Conservation (phyloP, 1,140 invertebrate species). For the Drosophila ohnishii region DNA sequence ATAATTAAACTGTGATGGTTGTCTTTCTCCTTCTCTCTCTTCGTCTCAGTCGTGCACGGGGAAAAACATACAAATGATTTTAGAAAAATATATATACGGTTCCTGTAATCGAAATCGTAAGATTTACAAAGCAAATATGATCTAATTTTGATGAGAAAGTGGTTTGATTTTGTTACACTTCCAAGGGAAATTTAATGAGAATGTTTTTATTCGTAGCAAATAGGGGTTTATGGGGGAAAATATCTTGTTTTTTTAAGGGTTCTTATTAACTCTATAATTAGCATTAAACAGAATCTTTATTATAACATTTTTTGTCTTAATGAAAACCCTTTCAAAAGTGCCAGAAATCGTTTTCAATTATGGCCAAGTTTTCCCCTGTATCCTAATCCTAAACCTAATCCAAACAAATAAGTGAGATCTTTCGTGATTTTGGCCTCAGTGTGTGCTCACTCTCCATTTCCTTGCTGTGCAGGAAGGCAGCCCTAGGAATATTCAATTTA, state of each 20-base stretch:
- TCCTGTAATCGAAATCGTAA: background rate
- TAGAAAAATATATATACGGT: background rate
- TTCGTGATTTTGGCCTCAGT: conserved; percentile 8
- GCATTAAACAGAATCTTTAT: too few relatives aligned
- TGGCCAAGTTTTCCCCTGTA: background rate
- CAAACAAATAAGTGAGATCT: background rate
- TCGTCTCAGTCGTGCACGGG: background rate
- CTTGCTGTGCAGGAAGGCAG: conserved; percentile 12
- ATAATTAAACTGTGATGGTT: conserved; percentile 79
- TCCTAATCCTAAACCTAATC: too few relatives aligned
- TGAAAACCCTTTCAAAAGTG: background rate
- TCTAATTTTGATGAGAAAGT: background rate
- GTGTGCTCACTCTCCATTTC: conserved; percentile 1
- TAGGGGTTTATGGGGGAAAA: background rate
- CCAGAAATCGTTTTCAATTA: background rate
- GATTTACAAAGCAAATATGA: conserved; percentile 6
- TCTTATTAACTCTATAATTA: too few relatives aligned
- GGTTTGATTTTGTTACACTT: background rate
- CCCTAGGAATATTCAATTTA: conserved; percentile 67
- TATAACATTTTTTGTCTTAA: too few relatives aligned
- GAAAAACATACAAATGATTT: conserved; percentile 8
- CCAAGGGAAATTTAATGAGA: background rate
- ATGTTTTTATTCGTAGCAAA: too few relatives aligned
- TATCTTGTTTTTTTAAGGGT: background rate
- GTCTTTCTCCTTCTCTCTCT: conserved; percentile 25